phyloP scores from a whole-genome alignment of 2,888 invertebrate genomes.

The Caenorhabditis macrosperma region DNA sequence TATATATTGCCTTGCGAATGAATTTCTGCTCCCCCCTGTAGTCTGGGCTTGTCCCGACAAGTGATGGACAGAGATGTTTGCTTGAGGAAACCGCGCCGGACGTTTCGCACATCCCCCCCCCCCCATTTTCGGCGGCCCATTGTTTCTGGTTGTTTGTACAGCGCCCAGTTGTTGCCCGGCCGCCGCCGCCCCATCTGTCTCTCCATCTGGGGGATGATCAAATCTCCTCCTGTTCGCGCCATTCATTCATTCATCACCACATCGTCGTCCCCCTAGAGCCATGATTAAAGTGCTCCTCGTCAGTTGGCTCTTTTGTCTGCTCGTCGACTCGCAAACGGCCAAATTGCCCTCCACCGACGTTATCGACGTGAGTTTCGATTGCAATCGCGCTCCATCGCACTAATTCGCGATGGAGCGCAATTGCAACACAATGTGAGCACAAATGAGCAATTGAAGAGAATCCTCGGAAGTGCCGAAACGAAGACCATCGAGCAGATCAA shows the following conservation, averaged over 20 bases:
- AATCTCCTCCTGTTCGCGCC: conserved; percentile 4
- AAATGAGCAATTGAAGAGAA: conserved; percentile 48
- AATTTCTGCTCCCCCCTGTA: not conserved
- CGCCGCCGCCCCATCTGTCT: conserved; percentile 25
- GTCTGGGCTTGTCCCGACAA: not conserved
- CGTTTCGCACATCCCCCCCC: conserved; percentile 10
- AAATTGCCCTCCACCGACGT: not conserved
- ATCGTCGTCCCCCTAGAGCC: not conserved
- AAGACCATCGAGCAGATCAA: conserved; percentile 59
- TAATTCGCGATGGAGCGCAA: no score
- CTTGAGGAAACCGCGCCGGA: not conserved
- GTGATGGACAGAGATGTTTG: not conserved
- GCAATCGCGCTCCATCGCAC: not conserved
- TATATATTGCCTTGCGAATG: not conserved
- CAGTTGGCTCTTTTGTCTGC: not conserved
- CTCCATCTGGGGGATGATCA: conserved; percentile 3
- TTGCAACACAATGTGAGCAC: no score
- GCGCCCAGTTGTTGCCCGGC: conserved; percentile 4
- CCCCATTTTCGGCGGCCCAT: conserved; percentile 19
- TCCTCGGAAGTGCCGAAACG: conserved; percentile 50
- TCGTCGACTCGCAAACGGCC: not conserved
- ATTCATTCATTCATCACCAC: conserved; percentile 28
- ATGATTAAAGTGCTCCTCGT: not conserved
- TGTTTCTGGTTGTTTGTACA: conserved; percentile 45
- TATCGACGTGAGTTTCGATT: not conserved